Percentiles rank a stretch among this genome's conserved stretches.
These are phyloP conservation scores for Nezara viridula DNA, from an alignment of 2,888 invertebrate genomes.

Conservation along the genomic window DNA sequence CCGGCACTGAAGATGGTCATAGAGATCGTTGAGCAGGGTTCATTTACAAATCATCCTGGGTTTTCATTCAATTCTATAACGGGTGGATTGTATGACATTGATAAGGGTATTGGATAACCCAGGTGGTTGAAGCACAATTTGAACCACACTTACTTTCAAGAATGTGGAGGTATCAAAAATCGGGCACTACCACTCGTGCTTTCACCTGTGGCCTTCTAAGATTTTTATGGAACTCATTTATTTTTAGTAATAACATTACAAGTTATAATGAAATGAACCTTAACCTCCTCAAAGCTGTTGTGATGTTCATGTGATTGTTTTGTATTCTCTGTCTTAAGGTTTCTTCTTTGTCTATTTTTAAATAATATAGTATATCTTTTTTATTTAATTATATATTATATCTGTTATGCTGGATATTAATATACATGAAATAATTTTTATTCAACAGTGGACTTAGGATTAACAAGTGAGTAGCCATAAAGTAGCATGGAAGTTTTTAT, in stretches of 20 bases:
- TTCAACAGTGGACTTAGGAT: slow-evolving; percentile 64
- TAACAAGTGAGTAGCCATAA: slow-evolving; percentile 64
- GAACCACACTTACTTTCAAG: not conserved
- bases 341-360: not conserved
- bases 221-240: not conserved
- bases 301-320: slow-evolving; percentile 1
- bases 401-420: slow-evolving; percentile 54
- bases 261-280: not conserved
- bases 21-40: not conserved
- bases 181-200: not conserved
- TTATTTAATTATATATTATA: slow-evolving; percentile 33
- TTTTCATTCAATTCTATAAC: not conserved
- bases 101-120: too few relatives aligned
- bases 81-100: not conserved
- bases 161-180: not conserved
- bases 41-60: not conserved
- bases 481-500: slow-evolving; percentile 39
- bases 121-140: not conserved
- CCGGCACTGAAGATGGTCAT: too few relatives aligned
- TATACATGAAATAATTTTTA: slow-evolving; percentile 49
- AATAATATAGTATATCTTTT: slow-evolving; percentile 28
- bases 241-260: not conserved
- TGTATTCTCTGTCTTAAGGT: not conserved
- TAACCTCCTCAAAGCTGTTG: not conserved
- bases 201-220: too few relatives aligned